phyloP scores from a whole-genome alignment of 2,888 invertebrate genomes.

The Amitus sp. region DNA sequence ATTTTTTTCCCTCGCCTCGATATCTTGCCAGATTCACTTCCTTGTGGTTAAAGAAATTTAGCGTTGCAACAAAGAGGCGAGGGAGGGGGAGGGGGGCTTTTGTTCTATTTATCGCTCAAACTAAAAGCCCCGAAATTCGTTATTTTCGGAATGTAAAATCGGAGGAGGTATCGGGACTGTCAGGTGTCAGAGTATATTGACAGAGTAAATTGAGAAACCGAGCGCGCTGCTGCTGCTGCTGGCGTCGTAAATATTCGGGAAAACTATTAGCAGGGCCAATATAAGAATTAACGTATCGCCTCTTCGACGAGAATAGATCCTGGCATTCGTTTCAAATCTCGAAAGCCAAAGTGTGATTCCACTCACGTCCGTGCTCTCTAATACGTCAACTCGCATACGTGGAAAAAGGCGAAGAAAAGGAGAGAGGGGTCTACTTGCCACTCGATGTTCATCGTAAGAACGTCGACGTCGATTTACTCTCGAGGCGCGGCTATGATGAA shows the following conservation, averaged over 20 bases:
- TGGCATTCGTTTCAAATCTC: slow-evolving; percentile 9
- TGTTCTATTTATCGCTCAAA: not conserved
- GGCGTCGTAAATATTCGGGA: slow-evolving; percentile 10
- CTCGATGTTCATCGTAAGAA: slow-evolving; percentile 24
- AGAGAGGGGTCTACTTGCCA: slow-evolving; percentile 15
- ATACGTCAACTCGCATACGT: slow-evolving; percentile 26
- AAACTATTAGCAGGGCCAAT: slow-evolving; percentile 17
- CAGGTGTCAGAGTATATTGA: slow-evolving; percentile 17
- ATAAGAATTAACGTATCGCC: slow-evolving; percentile 11
- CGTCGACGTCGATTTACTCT: slow-evolving; percentile 49
- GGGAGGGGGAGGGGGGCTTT: not conserved
- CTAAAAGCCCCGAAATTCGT: not conserved
- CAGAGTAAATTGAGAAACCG: slow-evolving; percentile 23
- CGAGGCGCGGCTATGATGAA: slow-evolving; percentile 22
- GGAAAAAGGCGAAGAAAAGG: slow-evolving; percentile 16
- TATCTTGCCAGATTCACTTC: slow-evolving; percentile 25
- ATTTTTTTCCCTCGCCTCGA: slow-evolving; percentile 30
- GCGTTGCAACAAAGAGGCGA: slow-evolving; percentile 15
- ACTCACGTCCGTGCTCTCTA: slow-evolving; percentile 20
- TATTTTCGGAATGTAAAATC: not conserved
- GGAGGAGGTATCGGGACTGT: slow-evolving; percentile 1
- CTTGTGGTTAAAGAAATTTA: slow-evolving; percentile 21
- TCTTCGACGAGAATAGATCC: slow-evolving; percentile 21
- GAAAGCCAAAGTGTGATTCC: slow-evolving; percentile 9
- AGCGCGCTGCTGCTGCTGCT: no score